Evolutionary conservation across 2,797 vertebrate species (phyloP), one percentile per base, ranked within the genome.

Genomic region (Micromesistius poutassou): DNA sequence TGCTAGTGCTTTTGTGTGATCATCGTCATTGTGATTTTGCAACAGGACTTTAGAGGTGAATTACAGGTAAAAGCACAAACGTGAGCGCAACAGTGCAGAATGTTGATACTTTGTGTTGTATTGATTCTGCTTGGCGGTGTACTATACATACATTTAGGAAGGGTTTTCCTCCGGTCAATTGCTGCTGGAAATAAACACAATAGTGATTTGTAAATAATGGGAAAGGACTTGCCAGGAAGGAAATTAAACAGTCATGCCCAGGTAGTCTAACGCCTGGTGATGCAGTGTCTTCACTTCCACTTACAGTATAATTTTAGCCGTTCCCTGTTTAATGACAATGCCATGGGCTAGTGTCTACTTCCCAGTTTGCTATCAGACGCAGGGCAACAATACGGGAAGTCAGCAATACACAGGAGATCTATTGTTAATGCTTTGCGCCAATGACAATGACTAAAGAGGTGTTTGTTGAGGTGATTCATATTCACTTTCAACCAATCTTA

Each of bases 271-370:
- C 74, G 40, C 10, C 76, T 36, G 30, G 30, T 36, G 30, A n/a
- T 76, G 74, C 55, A 66, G 79, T 86, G 84, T 90, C 75, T 85
- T 77, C 81, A 76, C 80, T 79, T 91, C 89, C 83, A 46, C 82
- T 73, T 82, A 80, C 33, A 14, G 5, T 77, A 28, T 3, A 28
- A 12, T 31, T 73, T 78, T 80, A 55, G 22, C 74, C 72, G 75
- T 80, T 73, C 83, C 84, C 66, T 35, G 75, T 81, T 76, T 30
- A 78, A n/a, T 86, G 79, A 82, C 46, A 46, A 46, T 46, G 16
- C 42, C 42, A 46, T 1, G 3, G 42, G 12, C 42, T 46, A 46
- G 42, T 46, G 42, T 46, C 42, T 46, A 46, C 42, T 46, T 46
- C 42, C 42, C 14, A 46, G 42, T 46, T 46, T 14, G 10, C 38